phyloP scores from a whole-genome alignment of 1,140 invertebrate genomes.

The Holotrichia oblita region DNA sequence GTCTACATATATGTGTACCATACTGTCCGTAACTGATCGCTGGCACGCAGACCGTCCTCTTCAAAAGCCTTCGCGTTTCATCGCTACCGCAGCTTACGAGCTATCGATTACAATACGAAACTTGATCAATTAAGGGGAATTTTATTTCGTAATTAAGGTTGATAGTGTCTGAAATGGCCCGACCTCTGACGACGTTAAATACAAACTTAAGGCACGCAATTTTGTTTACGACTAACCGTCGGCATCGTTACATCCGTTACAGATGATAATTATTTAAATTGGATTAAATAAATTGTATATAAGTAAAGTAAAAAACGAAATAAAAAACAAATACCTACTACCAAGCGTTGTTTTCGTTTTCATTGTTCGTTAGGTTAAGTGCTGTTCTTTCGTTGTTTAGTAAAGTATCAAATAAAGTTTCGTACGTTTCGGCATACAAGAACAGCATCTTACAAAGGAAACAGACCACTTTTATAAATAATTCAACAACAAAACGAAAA shows the following conservation, averaged over 20 bases:
- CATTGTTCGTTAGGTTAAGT: too few relatives aligned
- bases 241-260: neutral
- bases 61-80: neutral
- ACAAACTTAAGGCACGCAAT: conserved; percentile 27
- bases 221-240: conserved; percentile 29
- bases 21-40: conserved; percentile 14
- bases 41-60: conserved; percentile 19
- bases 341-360: too few relatives aligned
- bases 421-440: too few relatives aligned
- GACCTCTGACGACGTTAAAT: conserved; percentile 30
- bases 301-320: neutral
- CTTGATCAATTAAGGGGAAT: conserved; percentile 36
- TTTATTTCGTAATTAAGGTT: conserved; percentile 37
- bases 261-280: conserved; percentile 37
- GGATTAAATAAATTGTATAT: conserved; percentile 5
- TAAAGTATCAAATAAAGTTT: too few relatives aligned
- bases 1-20: neutral
- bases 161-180: conserved; percentile 24
- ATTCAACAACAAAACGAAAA: too few relatives aligned
- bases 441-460: too few relatives aligned
- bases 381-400: too few relatives aligned
- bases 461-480: too few relatives aligned
- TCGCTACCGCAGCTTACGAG: neutral
- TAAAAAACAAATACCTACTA: neutral
- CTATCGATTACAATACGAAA: conserved; percentile 32